A percentile compares a stretch with the other conserved stretches of the same genome.
Conservation (phyloP, 92 coral and sea anemone genomes). For the Palythoa heliodiscus region DNA sequence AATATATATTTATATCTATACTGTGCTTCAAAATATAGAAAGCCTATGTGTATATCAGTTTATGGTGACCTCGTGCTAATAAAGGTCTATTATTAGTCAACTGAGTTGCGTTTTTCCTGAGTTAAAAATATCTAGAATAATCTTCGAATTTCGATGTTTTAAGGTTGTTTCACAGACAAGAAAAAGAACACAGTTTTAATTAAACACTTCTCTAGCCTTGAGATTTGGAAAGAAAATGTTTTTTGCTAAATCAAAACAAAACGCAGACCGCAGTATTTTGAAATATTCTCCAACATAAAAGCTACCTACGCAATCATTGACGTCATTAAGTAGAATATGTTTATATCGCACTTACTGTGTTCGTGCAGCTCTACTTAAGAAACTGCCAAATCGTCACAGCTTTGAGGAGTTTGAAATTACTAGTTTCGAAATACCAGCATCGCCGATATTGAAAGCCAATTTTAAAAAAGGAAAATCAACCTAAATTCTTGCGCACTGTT, state of each 20-base stretch:
- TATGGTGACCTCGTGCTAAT: too few relatives aligned
- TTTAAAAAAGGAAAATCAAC: not conserved
- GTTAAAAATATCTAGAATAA: too few relatives aligned
- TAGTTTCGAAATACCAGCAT: not conserved
- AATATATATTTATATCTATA: not conserved
- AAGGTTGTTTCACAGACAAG: too few relatives aligned
- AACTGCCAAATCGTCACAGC: not conserved
- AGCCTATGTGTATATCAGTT: too few relatives aligned
- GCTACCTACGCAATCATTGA: conserved; percentile 2
- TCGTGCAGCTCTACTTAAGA: not conserved
- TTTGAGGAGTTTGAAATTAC: not conserved
- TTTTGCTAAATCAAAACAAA: not conserved
- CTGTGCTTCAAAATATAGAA: too few relatives aligned
- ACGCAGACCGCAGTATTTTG: not conserved
- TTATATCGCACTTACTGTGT: not conserved
- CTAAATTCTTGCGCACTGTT: too few relatives aligned
- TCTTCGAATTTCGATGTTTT: too few relatives aligned
- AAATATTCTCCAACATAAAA: not conserved
- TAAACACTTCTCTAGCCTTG: too few relatives aligned
- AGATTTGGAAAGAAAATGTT: not conserved
- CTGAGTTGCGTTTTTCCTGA: too few relatives aligned
- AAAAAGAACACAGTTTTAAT: too few relatives aligned
- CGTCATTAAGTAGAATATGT: not conserved
- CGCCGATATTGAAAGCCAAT: not conserved
- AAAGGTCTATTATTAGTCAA: too few relatives aligned